phyloP scores from a whole-genome alignment of 2,113 vertebrate species.

The Saccopteryx leptura region DNA sequence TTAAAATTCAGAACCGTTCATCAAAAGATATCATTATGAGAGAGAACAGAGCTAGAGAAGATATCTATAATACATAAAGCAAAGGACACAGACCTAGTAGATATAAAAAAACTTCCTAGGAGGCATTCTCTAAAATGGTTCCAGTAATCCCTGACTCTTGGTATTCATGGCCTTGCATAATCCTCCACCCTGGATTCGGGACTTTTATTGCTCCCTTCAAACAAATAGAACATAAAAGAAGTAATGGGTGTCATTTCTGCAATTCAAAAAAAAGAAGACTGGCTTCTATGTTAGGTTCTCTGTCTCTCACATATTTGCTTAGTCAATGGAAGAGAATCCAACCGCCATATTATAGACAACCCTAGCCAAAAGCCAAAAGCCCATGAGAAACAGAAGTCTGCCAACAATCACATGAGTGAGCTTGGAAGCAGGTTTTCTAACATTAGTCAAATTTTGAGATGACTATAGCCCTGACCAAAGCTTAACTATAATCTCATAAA shows the following conservation, averaged over 20 bases:
- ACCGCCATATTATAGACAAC: background rate
- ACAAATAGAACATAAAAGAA: background rate
- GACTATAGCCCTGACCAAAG: background rate
- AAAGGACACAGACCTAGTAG: background rate
- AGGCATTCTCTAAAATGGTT: background rate
- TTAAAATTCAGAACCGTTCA: background rate
- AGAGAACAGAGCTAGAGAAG: background rate
- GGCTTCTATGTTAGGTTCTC: background rate
- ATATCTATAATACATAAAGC: too few species aligned
- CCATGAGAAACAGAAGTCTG: background rate
- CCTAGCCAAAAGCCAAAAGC: background rate
- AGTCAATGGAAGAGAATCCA: background rate
- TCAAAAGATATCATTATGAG: background rate
- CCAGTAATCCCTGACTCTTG: background rate
- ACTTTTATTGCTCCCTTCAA: background rate
- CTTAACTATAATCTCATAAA: background rate
- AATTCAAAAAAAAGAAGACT: background rate
- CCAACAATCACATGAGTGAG: background rate
- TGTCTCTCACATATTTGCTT: background rate
- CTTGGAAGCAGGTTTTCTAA: background rate
- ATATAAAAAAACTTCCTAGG: background rate
- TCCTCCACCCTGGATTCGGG: background rate
- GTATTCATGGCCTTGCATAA: background rate
- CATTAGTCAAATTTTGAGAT: background rate
- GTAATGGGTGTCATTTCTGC: background rate